A percentile compares a stretch with the other conserved stretches of the same genome.
Evolutionary conservation across 1,140 invertebrate species (phyloP).

Genomic region (Drosophila serrata): DNA sequence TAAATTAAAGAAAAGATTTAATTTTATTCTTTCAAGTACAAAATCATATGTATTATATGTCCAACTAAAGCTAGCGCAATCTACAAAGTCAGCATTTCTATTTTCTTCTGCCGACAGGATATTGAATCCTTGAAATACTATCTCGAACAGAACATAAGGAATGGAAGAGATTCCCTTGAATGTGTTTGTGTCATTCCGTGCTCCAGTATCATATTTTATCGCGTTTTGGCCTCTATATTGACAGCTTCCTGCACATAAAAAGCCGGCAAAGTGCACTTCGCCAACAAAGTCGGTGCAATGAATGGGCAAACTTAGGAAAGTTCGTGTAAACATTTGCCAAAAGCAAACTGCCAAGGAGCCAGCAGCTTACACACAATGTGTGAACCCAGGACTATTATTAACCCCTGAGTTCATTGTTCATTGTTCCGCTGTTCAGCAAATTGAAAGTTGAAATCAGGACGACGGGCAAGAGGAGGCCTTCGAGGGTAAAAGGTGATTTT

Average conservation of each 20-base stretch:
- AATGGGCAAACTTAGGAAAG: slow-evolving; percentile 61
- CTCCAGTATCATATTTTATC: slow-evolving; percentile 52
- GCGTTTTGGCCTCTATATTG: slow-evolving; percentile 40
- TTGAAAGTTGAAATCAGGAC: slow-evolving; percentile 40
- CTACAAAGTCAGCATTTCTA: slow-evolving; percentile 6
- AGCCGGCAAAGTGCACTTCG: slow-evolving; percentile 57
- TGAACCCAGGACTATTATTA: slow-evolving; percentile 49
- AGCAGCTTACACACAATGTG: slow-evolving; percentile 43
- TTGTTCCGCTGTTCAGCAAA: slow-evolving; percentile 50
- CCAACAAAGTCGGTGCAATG: slow-evolving; percentile 66
- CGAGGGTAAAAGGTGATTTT: slow-evolving; percentile 11
- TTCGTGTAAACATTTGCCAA: slow-evolving; percentile 49
- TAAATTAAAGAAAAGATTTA: too few species aligned
- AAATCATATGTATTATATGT: background rate
- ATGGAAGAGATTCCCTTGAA: slow-evolving; percentile 7
- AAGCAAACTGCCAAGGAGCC: slow-evolving; percentile 16
- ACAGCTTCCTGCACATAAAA: slow-evolving; percentile 57
- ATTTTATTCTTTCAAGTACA: background rate
- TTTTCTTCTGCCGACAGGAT: slow-evolving; percentile 5
- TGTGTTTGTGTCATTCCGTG: slow-evolving; percentile 34
- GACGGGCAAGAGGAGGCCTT: slow-evolving; percentile 3
- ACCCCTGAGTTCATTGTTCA: slow-evolving; percentile 45
- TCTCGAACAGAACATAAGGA: slow-evolving; percentile 1
- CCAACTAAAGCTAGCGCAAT: background rate
- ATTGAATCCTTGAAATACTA: slow-evolving; percentile 17